Conservation (phyloP, 2,113 vertebrate genomes). For the Eptatretus burgeri region DNA sequence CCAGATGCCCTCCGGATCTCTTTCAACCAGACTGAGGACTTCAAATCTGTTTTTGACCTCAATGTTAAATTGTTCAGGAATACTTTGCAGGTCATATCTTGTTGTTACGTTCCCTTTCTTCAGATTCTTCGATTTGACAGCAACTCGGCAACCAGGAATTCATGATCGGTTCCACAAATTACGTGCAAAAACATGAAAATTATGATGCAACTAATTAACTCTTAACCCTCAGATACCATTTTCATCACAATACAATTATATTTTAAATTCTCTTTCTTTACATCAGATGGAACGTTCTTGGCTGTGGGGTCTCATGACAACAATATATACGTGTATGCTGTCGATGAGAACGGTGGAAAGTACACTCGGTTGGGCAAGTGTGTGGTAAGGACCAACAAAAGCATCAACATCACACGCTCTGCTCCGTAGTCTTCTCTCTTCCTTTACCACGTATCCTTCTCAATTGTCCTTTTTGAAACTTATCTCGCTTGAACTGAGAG, state of each 20-base stretch:
- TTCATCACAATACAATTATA: slow-evolving; percentile 6
- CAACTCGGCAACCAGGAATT: too few relatives aligned
- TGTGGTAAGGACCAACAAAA: slow-evolving; percentile 28
- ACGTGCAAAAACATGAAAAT: too few relatives aligned
- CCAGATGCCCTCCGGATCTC: too few relatives aligned
- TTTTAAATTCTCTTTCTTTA: slow-evolving; percentile 11
- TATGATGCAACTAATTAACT: neutral
- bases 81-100: too few relatives aligned
- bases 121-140: too few relatives aligned
- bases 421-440: neutral
- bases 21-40: too few relatives aligned
- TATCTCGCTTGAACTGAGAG: neutral
- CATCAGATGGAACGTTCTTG: slow-evolving; percentile 56
- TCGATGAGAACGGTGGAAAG: slow-evolving; percentile 55
- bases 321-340: slow-evolving; percentile 81
- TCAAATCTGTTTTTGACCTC: too few relatives aligned
- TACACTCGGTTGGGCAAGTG: slow-evolving; percentile 76
- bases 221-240: neutral
- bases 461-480: neutral
- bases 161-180: too few relatives aligned
- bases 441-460: neutral
- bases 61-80: too few relatives aligned
- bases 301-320: slow-evolving; percentile 95
- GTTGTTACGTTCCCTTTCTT: too few relatives aligned
- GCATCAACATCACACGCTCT: too few relatives aligned